Percentiles rank a stretch among this genome's conserved stretches.
These are phyloP conservation scores for Megaceryle torquata DNA, from an alignment of 2,113 vertebrate species.

Conservation along the genomic window DNA sequence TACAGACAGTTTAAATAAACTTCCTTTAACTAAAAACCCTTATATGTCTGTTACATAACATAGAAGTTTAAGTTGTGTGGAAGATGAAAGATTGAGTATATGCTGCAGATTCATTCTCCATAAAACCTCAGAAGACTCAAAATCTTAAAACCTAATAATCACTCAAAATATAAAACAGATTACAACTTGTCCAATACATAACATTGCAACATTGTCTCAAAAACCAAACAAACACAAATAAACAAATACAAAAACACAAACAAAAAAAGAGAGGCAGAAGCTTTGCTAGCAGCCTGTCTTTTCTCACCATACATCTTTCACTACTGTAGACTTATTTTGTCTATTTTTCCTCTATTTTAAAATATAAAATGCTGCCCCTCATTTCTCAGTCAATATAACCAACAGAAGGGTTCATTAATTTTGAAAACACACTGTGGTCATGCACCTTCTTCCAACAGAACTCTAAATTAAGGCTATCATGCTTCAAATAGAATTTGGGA, in stretches of 20 bases:
- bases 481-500: background rate
- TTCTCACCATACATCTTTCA: too few relatives aligned
- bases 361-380: too few relatives aligned
- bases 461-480: background rate
- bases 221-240: background rate
- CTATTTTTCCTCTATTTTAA: too few relatives aligned
- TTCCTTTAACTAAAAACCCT: background rate
- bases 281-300: too few relatives aligned
- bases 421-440: background rate
- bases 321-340: too few relatives aligned
- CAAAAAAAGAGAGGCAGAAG: too few relatives aligned
- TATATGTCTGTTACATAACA: background rate
- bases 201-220: accelerated
- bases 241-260: background rate
- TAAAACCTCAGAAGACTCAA: background rate
- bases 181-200: background rate
- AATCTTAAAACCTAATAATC: background rate
- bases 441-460: background rate
- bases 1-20: background rate
- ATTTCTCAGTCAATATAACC: too few relatives aligned
- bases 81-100: background rate
- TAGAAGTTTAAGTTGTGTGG: background rate
- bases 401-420: too few relatives aligned
- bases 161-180: background rate
- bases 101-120: too few relatives aligned